phyloP scores from a whole-genome alignment of 2,113 vertebrate species.

The Rhegmatorhina hoffmannsi region DNA sequence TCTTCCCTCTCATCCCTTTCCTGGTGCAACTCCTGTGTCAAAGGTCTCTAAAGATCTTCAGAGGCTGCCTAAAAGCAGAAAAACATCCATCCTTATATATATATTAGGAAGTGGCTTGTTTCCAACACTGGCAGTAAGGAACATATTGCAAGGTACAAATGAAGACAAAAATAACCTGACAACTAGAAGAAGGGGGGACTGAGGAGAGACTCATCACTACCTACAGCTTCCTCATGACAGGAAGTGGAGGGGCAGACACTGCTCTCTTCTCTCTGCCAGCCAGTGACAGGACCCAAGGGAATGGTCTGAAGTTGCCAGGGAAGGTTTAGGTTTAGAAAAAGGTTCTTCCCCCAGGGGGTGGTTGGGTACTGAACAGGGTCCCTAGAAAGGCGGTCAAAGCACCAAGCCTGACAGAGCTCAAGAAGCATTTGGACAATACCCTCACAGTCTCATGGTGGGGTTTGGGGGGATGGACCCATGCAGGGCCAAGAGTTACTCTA shows the following conservation, averaged over 20 bases:
- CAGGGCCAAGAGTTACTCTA: neutral
- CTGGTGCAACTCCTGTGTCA: neutral
- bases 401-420: neutral
- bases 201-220: neutral
- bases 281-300: fast-evolving
- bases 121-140: neutral
- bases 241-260: neutral
- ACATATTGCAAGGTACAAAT: neutral
- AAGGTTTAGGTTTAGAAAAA: neutral
- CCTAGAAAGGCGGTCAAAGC: neutral
- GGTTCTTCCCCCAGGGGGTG: neutral
- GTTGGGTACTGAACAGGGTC: neutral
- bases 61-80: neutral
- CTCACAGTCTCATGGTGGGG: fast-evolving
- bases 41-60: neutral
- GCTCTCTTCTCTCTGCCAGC: neutral
- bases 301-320: neutral
- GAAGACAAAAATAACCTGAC: neutral
- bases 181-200: neutral
- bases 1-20: neutral
- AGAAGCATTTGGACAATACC: neutral
- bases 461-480: neutral
- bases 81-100: neutral
- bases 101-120: neutral
- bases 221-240: neutral